A percentile compares a stretch with the other conserved stretches of the same genome.
Conservation (phyloP, 2,113 vertebrate species). For the Parotia lawesii region DNA sequence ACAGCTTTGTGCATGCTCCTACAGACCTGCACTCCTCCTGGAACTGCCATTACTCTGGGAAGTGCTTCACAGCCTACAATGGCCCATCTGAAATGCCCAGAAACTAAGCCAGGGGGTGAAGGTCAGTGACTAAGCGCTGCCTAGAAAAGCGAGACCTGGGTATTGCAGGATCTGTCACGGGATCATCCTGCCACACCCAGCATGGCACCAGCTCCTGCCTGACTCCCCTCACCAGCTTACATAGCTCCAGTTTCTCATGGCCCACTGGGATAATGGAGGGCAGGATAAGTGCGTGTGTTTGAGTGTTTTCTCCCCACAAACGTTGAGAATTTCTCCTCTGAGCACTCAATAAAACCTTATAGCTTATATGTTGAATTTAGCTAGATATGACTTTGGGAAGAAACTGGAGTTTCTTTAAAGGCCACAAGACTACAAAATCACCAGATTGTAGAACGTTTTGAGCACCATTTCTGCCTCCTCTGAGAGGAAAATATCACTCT, state of each 20-base stretch:
- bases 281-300: neutral
- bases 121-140: neutral
- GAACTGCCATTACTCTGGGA: neutral
- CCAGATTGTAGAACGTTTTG: neutral
- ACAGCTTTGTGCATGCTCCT: fast-evolving
- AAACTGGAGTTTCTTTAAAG: neutral
- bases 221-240: neutral
- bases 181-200: neutral
- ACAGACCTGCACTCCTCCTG: neutral
- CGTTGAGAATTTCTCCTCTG: neutral
- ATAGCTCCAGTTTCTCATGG: neutral
- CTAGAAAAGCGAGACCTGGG: neutral
- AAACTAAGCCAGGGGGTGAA: neutral
- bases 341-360: neutral
- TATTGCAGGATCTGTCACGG: fast-evolving
- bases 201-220: fast-evolving
- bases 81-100: neutral
- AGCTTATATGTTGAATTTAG: neutral
- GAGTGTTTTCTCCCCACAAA: neutral
- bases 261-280: neutral
- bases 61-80: neutral
- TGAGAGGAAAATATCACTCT: neutral
- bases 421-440: neutral
- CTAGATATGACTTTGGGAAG: neutral
- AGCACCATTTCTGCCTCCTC: neutral